phyloP scores from a whole-genome alignment of 2,888 invertebrate genomes.

The Leptopilina syphax region DNA sequence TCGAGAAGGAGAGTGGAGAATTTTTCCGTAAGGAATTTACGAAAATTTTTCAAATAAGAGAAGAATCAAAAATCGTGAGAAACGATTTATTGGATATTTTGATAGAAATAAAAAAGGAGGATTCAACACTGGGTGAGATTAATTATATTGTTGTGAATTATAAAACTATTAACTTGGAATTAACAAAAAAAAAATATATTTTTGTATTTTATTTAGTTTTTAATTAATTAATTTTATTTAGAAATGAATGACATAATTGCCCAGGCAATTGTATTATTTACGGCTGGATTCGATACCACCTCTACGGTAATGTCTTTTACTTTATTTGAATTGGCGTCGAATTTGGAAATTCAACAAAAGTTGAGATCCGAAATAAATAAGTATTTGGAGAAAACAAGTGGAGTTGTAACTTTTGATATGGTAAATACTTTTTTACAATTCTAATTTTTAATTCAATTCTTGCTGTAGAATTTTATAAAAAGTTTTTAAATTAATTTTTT shows the following conservation, averaged over 20 bases:
- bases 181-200: no score
- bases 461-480: no score
- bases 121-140: background rate
- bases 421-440: constrained; percentile 50
- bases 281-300: constrained; percentile 69
- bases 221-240: constrained; percentile 38
- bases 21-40: constrained; percentile 76
- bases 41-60: constrained; percentile 75
- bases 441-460: background rate
- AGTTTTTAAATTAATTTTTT: no score
- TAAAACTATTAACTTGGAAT: background rate
- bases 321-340: constrained; percentile 65
- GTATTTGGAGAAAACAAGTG: constrained; percentile 53
- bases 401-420: constrained; percentile 68
- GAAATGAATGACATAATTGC: constrained; percentile 66
- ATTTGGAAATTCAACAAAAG: constrained; percentile 61
- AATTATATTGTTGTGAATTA: background rate
- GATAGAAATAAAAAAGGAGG: constrained; percentile 70
- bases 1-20: constrained; percentile 67
- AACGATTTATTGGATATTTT: constrained; percentile 78
- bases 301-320: constrained; percentile 63
- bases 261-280: constrained; percentile 67
- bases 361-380: constrained; percentile 62
- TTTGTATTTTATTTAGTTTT: no score
- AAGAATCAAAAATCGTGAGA: constrained; percentile 71